A percentile compares a stretch with the other conserved stretches of the same genome.
Evolutionary conservation across 2,797 vertebrate species (phyloP).

Genomic region (Helarctos malayanus): DNA sequence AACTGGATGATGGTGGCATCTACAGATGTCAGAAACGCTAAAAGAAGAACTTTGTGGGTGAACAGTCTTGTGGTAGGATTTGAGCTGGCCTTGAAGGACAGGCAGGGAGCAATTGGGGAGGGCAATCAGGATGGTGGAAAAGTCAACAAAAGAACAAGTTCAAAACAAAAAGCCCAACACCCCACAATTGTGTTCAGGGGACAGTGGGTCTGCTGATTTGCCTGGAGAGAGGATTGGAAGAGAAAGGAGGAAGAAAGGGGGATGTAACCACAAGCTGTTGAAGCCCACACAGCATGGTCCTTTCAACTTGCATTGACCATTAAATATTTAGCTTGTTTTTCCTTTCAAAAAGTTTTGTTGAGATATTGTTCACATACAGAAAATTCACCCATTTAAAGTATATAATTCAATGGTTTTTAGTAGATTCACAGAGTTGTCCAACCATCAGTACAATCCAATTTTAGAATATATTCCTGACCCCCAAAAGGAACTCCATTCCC

Average conservation of each 20-base stretch:
- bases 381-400: not conserved
- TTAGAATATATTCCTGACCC: not conserved
- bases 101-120: too few species aligned
- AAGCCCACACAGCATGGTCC: rapidly evolving
- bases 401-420: not conserved
- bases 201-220: not conserved
- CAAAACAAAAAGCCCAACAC: not conserved
- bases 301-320: not conserved
- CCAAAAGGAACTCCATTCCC: not conserved
- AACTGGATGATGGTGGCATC: not conserved
- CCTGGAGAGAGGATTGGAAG: not conserved
- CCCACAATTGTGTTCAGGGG: not conserved
- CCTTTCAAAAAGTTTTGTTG: not conserved
- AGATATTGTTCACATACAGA: not conserved
- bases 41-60: not conserved
- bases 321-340: not conserved
- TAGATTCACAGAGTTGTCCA: not conserved
- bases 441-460: not conserved
- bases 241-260: not conserved
- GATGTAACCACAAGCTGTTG: not conserved
- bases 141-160: not conserved
- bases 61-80: not conserved
- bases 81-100: not conserved
- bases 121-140: not conserved
- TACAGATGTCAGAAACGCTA: not conserved